Percentiles rank a stretch among this genome's conserved stretches.
These are phyloP conservation scores for Asarcornis scutulata DNA, from an alignment of 2,113 vertebrate species.

Conservation along the genomic window DNA sequence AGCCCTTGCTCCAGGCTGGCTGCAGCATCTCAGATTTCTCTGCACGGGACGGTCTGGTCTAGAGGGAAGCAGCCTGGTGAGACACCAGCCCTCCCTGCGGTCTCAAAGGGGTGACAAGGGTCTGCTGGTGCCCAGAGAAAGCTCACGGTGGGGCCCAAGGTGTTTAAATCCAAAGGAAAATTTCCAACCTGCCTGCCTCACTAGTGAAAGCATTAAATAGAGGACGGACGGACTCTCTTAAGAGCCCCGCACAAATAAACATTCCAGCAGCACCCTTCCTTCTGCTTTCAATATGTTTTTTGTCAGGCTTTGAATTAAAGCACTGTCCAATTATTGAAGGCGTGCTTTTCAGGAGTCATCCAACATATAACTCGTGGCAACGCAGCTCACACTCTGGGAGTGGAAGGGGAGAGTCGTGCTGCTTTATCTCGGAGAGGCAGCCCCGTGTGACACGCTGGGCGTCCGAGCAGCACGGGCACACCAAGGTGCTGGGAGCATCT, in stretches of 20 bases:
- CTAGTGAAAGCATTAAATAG: not conserved
- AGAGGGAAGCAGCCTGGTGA: not conserved
- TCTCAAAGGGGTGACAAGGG: not conserved
- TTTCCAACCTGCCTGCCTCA: not conserved
- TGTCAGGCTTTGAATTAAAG: conserved; percentile 50
- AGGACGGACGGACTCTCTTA: not conserved
- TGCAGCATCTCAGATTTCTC: not conserved
- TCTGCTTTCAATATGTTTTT: not conserved
- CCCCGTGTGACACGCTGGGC: not conserved
- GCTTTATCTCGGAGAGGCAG: conserved; percentile 7
- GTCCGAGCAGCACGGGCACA: not conserved
- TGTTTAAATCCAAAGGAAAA: not conserved
- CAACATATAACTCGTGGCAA: conserved; percentile 20
- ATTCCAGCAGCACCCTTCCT: conserved; percentile 35
- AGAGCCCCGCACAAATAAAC: conserved; percentile 22
- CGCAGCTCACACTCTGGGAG: not conserved
- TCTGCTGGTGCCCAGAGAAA: not conserved
- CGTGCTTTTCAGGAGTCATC: conserved; percentile 23
- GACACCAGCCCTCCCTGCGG: not conserved
- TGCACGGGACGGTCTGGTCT: not conserved
- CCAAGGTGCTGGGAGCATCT: not conserved
- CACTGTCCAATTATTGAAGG: conserved; percentile 31
- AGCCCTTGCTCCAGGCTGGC: not conserved
- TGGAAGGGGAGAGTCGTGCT: not conserved
- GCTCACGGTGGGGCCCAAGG: not conserved